Evolutionary conservation across 2,797 vertebrate species (phyloP).

Genomic region (Artibeus jamaicensis): DNA sequence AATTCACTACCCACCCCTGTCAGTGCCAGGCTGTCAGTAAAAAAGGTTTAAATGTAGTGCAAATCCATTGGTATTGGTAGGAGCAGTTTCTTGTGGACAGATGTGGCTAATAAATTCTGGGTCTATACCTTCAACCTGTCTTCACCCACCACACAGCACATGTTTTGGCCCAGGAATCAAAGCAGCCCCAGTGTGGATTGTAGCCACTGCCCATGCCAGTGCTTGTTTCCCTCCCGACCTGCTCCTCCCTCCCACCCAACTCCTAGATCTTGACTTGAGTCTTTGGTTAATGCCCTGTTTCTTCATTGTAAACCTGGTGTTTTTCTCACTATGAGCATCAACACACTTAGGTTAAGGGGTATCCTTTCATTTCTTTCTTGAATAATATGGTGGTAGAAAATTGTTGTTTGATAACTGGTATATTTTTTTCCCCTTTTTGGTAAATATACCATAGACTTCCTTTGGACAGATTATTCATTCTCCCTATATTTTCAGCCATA

Average conservation of each 20-base stretch:
- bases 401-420: not conserved
- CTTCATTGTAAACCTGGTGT: not conserved
- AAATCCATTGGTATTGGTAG: not conserved
- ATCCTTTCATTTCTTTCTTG: not conserved
- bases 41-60: not conserved
- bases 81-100: not conserved
- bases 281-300: not conserved
- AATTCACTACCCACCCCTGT: not conserved
- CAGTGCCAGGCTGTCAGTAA: not conserved
- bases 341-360: not conserved
- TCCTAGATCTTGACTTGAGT: not conserved
- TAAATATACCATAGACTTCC: not conserved
- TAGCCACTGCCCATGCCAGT: not conserved
- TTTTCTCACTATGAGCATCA: not conserved
- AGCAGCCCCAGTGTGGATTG: not conserved
- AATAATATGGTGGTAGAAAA: not conserved
- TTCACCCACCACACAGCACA: not conserved
- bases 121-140: not conserved
- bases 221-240: not conserved
- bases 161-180: not conserved
- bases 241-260: not conserved
- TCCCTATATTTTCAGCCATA: not conserved
- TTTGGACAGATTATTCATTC: not conserved
- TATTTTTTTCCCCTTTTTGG: not conserved
- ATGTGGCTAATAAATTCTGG: not conserved